Base-by-base conservation (phyloP, 2,797 vertebrate genomes). In the Parotocinclus haroldoi region DNA sequence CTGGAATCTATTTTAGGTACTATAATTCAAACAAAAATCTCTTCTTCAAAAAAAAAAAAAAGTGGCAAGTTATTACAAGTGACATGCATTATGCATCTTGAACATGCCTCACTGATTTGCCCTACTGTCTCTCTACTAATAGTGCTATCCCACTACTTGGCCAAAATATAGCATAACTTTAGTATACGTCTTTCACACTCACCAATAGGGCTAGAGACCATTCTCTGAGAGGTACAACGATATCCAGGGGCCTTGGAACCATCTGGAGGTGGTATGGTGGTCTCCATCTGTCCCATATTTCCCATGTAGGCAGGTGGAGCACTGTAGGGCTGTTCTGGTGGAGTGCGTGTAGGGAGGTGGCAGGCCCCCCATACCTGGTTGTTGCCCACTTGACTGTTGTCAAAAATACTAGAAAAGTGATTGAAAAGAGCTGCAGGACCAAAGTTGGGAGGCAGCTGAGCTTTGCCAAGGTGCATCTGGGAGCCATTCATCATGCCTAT, bases 351-450 rank as follows among this genome's bases (percentile, higher is more conserved):
- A 48, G 95, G 92, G 64, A 96, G 84, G 58, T 94, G 93, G 73
- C 94, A 96, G 52, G 93, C 93, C 76, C 95, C 95, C 96, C 96
- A 99, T 42, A 95, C 93, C 80, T 95, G 95, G 87, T 93, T 97
- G 85, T 94, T 92, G 80, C 94, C 92, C 78, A 96, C 92, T 90
- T 98, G 93, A 81, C 86, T 96, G 84, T 87, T 95, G 76, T 98
- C 95, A 76, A 98, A 98, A 83, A 98, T 96, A 88, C 94, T 98
- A 88, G 94, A 96, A 88, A 99, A 97, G 81, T 92, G 92, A 91
- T 93, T 96, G 87, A 98, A 96, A 80, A 98, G 92, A 19, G 94
- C 94, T 50, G 94, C 91, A 54, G 92, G 94, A 76, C 96, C 93
- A 53, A 95, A 96, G 67, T 94, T 92, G 53, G 93, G 92, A 40